phyloP scores from a whole-genome alignment of 2,888 invertebrate species.

The Choreutis nemorana region DNA sequence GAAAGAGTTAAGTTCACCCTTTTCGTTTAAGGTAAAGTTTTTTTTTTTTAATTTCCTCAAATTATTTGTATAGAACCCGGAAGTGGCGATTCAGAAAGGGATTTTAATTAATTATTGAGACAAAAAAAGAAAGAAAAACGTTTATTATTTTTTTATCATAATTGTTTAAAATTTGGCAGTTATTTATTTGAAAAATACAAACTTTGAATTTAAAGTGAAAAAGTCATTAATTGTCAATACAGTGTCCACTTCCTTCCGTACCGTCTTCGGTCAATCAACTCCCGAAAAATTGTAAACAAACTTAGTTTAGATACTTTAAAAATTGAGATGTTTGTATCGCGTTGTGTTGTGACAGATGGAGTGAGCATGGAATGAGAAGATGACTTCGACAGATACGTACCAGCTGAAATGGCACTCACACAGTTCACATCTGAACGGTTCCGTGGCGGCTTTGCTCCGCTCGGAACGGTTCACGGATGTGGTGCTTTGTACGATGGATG shows the following conservation, averaged over 20 bases:
- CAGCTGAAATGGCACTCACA: constrained; percentile 91
- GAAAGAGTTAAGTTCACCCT: constrained; percentile 2
- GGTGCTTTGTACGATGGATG: constrained; percentile 79
- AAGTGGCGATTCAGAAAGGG: too few species aligned
- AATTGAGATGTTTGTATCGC: constrained; percentile 1
- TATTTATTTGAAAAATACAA: too few species aligned
- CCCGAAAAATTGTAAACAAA: not conserved
- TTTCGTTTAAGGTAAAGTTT: constrained; percentile 12
- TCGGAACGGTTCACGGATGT: constrained; percentile 87
- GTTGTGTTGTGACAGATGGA: constrained; percentile 18
- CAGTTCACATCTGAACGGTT: constrained; percentile 81
- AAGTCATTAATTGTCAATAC: too few species aligned
- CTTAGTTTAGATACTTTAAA: not conserved
- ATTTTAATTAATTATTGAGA: too few species aligned
- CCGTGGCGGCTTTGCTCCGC: constrained; percentile 78
- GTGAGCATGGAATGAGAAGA: constrained; percentile 19
- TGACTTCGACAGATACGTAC: constrained; percentile 77
- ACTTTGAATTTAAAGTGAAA: too few species aligned
- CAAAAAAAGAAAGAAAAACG: too few species aligned
- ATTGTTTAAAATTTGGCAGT: too few species aligned
- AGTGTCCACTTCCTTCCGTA: too few species aligned
- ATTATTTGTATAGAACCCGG: too few species aligned
- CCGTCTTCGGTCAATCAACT: too few species aligned
- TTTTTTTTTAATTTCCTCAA: constrained; percentile 3
- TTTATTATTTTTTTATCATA: too few species aligned